Conservation (phyloP, 1,140 invertebrate species). For the Magallana ariakensis region DNA sequence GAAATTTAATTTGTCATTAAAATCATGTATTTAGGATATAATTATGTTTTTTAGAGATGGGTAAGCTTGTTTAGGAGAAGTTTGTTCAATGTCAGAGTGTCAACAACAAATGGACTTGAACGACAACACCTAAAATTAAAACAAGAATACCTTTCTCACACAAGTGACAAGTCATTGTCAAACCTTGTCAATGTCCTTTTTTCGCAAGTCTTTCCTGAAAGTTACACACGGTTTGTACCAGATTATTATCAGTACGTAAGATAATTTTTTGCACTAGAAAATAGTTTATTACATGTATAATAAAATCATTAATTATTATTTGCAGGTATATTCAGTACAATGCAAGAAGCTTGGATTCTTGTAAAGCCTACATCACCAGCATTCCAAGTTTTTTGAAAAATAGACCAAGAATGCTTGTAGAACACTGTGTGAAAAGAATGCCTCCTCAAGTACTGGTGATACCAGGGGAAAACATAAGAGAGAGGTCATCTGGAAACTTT, state of each 20-base stretch:
- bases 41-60: slow-evolving; percentile 20
- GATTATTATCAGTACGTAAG: background rate
- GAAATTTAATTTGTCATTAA: slow-evolving; percentile 15
- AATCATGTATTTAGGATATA: background rate
- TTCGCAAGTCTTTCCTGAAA: slow-evolving; percentile 31
- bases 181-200: slow-evolving; percentile 36
- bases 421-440: slow-evolving; percentile 38
- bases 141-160: slow-evolving; percentile 24
- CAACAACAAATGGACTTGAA: slow-evolving; percentile 51
- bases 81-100: slow-evolving; percentile 43
- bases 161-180: slow-evolving; percentile 36
- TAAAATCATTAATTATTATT: background rate
- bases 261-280: background rate
- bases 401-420: slow-evolving; percentile 36
- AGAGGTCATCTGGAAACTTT: background rate
- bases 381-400: slow-evolving; percentile 34
- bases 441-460: slow-evolving; percentile 2
- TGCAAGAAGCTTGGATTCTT: background rate
- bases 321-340: slow-evolving; percentile 43
- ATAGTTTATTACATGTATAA: slow-evolving; percentile 3
- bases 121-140: slow-evolving; percentile 46
- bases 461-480: slow-evolving; percentile 21
- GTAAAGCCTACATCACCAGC: background rate
- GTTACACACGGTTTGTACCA: background rate
- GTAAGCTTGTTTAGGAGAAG: slow-evolving; percentile 17